A percentile compares a stretch with the other conserved stretches of the same genome.
phyloP scores from a whole-genome alignment of 2,888 invertebrate genomes.

The Pseudanteris insignis region DNA sequence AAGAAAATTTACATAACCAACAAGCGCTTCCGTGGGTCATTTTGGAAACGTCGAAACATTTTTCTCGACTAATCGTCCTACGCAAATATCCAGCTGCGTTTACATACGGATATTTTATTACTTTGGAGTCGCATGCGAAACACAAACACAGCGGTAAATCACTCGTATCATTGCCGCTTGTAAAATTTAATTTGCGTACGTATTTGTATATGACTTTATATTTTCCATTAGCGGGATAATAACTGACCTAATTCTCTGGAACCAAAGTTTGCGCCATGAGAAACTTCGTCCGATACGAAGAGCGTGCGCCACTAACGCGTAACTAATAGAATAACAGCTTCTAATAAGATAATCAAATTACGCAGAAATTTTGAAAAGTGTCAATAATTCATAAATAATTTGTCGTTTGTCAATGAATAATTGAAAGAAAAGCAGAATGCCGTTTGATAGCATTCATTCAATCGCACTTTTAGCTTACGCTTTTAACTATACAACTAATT shows the following conservation, averaged over 20 bases:
- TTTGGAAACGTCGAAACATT: constrained; percentile 35
- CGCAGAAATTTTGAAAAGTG: constrained; percentile 33
- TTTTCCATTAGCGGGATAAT: constrained; percentile 61
- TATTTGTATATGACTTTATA: constrained; percentile 61
- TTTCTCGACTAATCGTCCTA: constrained; percentile 36
- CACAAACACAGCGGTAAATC: constrained; percentile 60
- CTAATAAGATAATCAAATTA: constrained; percentile 40
- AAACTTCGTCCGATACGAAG: constrained; percentile 37
- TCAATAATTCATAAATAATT: constrained; percentile 25
- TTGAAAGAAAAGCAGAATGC: not conserved
- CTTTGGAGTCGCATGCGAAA: constrained; percentile 54
- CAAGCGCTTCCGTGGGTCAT: constrained; percentile 8
- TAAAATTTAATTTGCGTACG: constrained; percentile 61
- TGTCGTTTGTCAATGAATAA: constrained; percentile 8
- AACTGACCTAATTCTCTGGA: constrained; percentile 59
- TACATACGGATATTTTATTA: constrained; percentile 55
- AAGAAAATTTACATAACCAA: constrained; percentile 19
- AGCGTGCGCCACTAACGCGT: constrained; percentile 28
- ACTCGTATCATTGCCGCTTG: constrained; percentile 54
- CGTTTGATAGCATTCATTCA: too few relatives aligned
- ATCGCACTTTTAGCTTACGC: too few relatives aligned
- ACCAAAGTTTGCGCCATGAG: constrained; percentile 42
- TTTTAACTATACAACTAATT: too few relatives aligned
- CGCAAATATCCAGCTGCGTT: constrained; percentile 45
- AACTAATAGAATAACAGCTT: constrained; percentile 42